Conservation (phyloP, 2,797 vertebrate genomes). For the Merluccius polli region DNA sequence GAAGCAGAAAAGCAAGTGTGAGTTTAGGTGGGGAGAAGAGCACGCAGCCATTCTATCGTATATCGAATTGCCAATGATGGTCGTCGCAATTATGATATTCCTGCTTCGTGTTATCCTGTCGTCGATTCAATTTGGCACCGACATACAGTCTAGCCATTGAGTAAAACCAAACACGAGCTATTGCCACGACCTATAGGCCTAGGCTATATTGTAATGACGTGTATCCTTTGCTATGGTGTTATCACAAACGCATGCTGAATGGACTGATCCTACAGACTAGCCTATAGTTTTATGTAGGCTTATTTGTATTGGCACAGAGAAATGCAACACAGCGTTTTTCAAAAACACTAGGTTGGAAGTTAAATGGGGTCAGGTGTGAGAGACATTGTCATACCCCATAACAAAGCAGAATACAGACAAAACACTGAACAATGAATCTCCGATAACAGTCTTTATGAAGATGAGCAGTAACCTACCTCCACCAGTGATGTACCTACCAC, state of each 20-base stretch:
- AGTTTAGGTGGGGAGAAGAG: neutral
- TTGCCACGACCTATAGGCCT: neutral
- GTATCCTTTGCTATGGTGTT: neutral
- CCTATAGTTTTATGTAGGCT: neutral
- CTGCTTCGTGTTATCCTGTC: neutral
- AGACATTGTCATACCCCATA: neutral
- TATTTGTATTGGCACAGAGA: neutral
- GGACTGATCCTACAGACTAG: neutral
- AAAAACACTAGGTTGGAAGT: neutral
- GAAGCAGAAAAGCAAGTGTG: neutral
- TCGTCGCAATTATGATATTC: neutral
- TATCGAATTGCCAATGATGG: neutral
- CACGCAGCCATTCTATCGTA: constrained; percentile 64
- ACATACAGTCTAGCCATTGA: neutral
- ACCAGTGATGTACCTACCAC: neutral
- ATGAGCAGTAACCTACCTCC: neutral
- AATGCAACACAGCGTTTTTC: neutral
- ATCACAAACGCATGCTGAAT: neutral
- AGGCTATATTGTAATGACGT: no score
- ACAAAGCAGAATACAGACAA: neutral
- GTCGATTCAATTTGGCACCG: neutral
- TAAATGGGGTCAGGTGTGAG: neutral
- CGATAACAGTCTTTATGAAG: no score
- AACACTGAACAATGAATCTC: neutral
- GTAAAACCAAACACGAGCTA: neutral